Base-by-base conservation (phyloP, 1,140 invertebrate genomes). In the Trichonephila clavipes region DNA sequence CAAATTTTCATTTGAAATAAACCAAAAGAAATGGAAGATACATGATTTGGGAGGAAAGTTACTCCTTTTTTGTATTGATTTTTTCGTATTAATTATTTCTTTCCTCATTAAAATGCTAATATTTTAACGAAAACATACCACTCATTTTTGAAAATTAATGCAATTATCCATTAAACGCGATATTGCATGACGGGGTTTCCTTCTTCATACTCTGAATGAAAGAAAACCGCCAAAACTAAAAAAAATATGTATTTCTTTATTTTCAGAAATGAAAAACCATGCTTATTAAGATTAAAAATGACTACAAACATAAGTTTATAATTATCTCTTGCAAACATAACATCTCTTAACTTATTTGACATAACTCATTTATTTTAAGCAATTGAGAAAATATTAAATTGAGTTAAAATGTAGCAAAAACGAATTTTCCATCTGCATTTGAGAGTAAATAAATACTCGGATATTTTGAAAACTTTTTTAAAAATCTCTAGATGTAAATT, bases 21-120 rank as follows among this genome's bases (percentile, higher is more conserved):
- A 40, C 16, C 5, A 16, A 77, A 77, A 34, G 5, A 77, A 77
- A 77, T 18, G 24, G 16, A 34, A 34, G 72, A 34, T 40, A 77
- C 72, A 77, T 77, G 72, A 40, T 77, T 77, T 77, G 72, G 18
- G 72, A 77, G 72, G 72, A 77, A 77, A 77, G 28, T 69, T 77
- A 40, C 16, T 40, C 14, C 14, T 77, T 77, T 77, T 77, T 72
- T 34, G n/a, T 34, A 72, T 77, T 34, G 14, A 28, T 77, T 77
- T 77, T 40, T 77, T 40, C 28, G n/a, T 24, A 40, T 77, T 40
- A 77, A 40, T 77, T 77, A 77, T 77, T 77, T 77, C 72, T 69
- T 77, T 77, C 34, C 34, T 77, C 72, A 77, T 77, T 77, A 72
- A 77, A 77, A 77, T 77, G 16, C 16, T 40, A 72, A 77, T 77